A percentile compares a stretch with the other conserved stretches of the same genome.
phyloP scores from a whole-genome alignment of 2,888 invertebrate species.

The Oscheius myriophilus region DNA sequence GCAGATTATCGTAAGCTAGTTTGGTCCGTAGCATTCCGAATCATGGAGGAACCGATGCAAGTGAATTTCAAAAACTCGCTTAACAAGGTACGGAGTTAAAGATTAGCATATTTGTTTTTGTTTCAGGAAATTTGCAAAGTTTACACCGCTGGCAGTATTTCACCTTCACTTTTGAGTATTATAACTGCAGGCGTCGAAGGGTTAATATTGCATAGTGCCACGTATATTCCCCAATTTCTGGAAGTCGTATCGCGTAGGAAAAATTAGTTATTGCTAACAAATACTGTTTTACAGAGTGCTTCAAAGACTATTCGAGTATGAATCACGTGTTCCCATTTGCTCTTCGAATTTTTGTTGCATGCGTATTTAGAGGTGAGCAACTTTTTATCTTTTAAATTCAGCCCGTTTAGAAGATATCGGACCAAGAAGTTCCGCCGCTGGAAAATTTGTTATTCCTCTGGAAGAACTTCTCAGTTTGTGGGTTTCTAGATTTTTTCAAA shows the following conservation, averaged over 20 bases:
- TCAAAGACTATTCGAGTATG: constrained; percentile 30
- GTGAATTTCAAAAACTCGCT: constrained; percentile 29
- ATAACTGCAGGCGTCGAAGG: constrained; percentile 23
- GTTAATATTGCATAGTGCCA: constrained; percentile 20
- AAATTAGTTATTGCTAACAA: too few species aligned
- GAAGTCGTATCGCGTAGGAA: background rate
- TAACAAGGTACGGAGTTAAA: constrained; percentile 12
- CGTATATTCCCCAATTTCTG: constrained; percentile 14
- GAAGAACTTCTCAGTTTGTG: constrained; percentile 24
- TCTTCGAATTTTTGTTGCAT: constrained; percentile 26
- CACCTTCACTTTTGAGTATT: background rate
- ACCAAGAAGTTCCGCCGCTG: background rate
- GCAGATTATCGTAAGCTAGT: constrained; percentile 10
- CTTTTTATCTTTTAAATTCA: too few species aligned
- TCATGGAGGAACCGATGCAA: constrained; percentile 37
- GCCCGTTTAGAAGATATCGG: constrained; percentile 1
- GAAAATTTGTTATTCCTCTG: constrained; percentile 8
- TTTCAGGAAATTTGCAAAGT: constrained; percentile 1
- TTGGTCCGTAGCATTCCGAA: constrained; percentile 29
- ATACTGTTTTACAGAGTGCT: constrained; percentile 20
- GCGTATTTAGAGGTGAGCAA: constrained; percentile 30
- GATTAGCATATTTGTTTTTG: too few species aligned
- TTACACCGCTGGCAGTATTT: background rate
- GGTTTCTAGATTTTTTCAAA: background rate
- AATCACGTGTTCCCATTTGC: constrained; percentile 26